Evolutionary conservation across 2,888 invertebrate genomes (phyloP).

Genomic region (Polyommatus iphigenia): DNA sequence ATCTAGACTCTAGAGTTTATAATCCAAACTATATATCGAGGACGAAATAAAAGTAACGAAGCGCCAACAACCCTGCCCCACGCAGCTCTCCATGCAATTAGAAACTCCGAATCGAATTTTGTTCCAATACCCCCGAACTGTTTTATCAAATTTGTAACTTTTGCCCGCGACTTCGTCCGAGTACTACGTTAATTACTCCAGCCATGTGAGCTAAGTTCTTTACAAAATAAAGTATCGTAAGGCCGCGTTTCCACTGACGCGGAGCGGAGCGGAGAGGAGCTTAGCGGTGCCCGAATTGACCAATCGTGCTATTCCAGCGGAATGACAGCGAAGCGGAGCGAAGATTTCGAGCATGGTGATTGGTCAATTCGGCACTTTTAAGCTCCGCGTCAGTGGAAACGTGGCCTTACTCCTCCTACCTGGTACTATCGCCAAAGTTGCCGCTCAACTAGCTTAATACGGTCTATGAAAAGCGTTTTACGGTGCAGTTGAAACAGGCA

Average conservation of each 20-base stretch:
- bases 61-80: constrained; percentile 31
- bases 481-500: too few species aligned
- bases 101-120: constrained; percentile 52
- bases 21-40: neutral
- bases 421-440: neutral
- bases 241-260: too few species aligned
- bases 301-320: too few species aligned
- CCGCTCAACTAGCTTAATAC: too few species aligned
- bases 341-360: too few species aligned
- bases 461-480: too few species aligned
- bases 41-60: neutral
- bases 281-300: too few species aligned
- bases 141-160: constrained; percentile 12
- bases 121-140: constrained; percentile 36
- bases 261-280: too few species aligned
- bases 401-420: neutral
- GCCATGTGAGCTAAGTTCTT: constrained; percentile 9
- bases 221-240: constrained; percentile 7
- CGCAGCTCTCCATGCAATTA: constrained; percentile 49
- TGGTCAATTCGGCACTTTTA: too few species aligned
- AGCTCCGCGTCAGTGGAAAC: too few species aligned
- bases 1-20: neutral
- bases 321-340: too few species aligned
- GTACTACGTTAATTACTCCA: neutral
- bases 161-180: constrained; percentile 16